Evolutionary conservation across 2,888 invertebrate species (phyloP).

Genomic region (Dichetophora obliterata): DNA sequence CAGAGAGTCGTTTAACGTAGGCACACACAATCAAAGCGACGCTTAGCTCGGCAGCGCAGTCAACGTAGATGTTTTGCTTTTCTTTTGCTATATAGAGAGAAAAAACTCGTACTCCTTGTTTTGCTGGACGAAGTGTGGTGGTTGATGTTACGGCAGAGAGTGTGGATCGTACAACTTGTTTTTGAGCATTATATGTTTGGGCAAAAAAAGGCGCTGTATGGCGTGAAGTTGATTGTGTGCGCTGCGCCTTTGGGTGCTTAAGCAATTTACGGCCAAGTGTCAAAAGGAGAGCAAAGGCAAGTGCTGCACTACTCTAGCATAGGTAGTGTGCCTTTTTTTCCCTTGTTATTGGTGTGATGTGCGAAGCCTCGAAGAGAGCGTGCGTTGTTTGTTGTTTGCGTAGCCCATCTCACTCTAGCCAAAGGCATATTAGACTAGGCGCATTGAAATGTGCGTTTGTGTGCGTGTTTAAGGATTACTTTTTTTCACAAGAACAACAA

Average conservation of each 20-base stretch:
- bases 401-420: too few relatives aligned
- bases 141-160: constrained; percentile 51
- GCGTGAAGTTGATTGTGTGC: constrained; percentile 12
- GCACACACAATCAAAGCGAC: constrained; percentile 44
- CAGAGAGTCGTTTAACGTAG: constrained; percentile 60
- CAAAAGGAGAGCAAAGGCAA: constrained; percentile 38
- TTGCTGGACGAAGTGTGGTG: constrained; percentile 24
- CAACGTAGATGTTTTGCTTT: constrained; percentile 5
- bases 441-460: constrained; percentile 40
- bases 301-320: constrained; percentile 36
- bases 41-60: constrained; percentile 35
- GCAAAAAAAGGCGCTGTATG: not conserved
- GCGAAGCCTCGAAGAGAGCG: too few relatives aligned
- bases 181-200: constrained; percentile 47
- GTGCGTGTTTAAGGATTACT: not conserved
- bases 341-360: too few relatives aligned
- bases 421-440: too few relatives aligned
- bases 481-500: not conserved
- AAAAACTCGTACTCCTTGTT: constrained; percentile 21
- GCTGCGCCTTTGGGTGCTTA: constrained; percentile 34
- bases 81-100: constrained; percentile 23
- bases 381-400: too few relatives aligned
- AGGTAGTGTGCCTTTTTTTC: too few relatives aligned
- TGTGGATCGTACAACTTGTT: constrained; percentile 46
- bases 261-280: constrained; percentile 14